Conservation (phyloP, 1,140 invertebrate species). For the Centruroides sculpturatus region DNA sequence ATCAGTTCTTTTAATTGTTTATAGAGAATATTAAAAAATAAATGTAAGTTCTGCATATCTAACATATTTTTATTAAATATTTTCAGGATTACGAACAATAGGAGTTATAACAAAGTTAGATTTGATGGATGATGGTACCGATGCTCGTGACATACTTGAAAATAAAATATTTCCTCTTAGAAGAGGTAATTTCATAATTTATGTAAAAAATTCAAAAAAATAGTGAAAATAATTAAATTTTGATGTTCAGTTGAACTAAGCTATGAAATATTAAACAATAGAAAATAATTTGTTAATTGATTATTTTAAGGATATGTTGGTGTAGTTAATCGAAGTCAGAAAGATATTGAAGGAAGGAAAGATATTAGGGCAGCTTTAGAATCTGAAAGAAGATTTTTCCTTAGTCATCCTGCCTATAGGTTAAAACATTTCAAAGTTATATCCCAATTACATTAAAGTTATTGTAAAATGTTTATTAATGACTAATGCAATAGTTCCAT, state of each 20-base stretch:
- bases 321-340: slow-evolving; percentile 40
- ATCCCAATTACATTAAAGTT: too few species aligned
- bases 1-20: too few species aligned
- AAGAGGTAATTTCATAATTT: slow-evolving; percentile 10
- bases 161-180: slow-evolving; percentile 13
- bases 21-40: too few species aligned
- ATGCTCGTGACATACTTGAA: slow-evolving; percentile 20
- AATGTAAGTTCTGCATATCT: too few species aligned
- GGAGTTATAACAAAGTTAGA: slow-evolving; percentile 23
- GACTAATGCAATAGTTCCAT: too few species aligned
- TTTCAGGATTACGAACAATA: slow-evolving; percentile 28
- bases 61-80: too few species aligned
- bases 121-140: slow-evolving; percentile 22
- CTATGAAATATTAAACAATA: too few species aligned
- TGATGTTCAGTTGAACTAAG: too few species aligned
- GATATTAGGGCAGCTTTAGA: slow-evolving; percentile 37
- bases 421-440: neutral
- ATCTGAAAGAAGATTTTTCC: slow-evolving; percentile 38
- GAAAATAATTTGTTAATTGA: too few species aligned
- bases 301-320: slow-evolving; percentile 30
- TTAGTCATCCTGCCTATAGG: slow-evolving; percentile 2
- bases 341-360: slow-evolving; percentile 39
- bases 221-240: too few species aligned
- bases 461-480: too few species aligned
- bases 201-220: too few species aligned